A percentile compares a stretch with the other conserved stretches of the same genome.
These are phyloP conservation scores for Rostratula benghalensis DNA, from an alignment of 2,113 vertebrate species.

Conservation along the genomic window DNA sequence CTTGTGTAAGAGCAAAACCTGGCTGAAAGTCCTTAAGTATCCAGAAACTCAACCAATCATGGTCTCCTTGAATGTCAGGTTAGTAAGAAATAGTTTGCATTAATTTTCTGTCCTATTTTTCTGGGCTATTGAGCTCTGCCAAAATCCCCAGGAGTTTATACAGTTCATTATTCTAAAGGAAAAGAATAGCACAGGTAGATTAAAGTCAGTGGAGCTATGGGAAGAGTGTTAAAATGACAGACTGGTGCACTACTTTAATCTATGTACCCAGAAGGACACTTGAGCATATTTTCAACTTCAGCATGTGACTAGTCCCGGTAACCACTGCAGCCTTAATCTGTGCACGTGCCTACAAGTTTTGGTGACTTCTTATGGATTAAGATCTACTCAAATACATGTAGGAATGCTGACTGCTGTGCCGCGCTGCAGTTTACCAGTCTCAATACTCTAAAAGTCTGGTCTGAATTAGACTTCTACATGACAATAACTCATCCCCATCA, in stretches of 20 bases:
- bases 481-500: neutral
- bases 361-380: neutral
- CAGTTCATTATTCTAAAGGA: slow-evolving; percentile 19
- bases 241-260: neutral
- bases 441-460: neutral
- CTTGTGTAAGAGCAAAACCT: neutral
- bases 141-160: slow-evolving; percentile 21
- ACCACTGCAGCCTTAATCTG: neutral
- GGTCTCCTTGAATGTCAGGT: neutral
- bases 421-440: neutral
- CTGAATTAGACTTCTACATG: neutral
- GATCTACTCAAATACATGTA: neutral
- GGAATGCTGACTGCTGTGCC: neutral
- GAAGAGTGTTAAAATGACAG: neutral
- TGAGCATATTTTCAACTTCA: neutral
- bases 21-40: neutral
- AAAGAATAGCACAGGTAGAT: slow-evolving; percentile 24
- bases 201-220: neutral
- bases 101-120: slow-evolving; percentile 48
- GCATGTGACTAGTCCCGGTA: neutral
- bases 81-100: slow-evolving; percentile 13
- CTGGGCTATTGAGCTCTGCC: neutral
- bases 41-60: neutral
- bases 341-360: neutral
- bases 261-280: neutral